phyloP scores from a whole-genome alignment of 2,113 vertebrate species.

The Arenaria interpres region DNA sequence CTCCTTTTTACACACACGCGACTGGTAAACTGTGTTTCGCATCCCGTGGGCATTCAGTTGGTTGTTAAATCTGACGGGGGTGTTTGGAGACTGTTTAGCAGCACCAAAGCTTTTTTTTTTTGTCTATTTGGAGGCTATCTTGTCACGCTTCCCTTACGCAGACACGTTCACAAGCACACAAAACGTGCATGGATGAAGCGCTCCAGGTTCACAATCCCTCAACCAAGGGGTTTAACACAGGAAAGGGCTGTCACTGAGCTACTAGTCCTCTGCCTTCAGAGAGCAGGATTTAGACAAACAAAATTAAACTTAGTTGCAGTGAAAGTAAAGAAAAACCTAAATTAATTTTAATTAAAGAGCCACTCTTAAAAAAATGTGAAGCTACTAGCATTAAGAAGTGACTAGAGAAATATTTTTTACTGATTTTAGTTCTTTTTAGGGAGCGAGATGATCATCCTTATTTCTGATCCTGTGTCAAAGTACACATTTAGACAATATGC shows the following conservation, averaged over 20 bases:
- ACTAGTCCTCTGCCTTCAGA: background rate
- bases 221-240: background rate
- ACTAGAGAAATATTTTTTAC: background rate
- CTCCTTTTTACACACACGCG: background rate
- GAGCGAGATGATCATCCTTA: background rate
- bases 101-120: background rate
- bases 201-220: background rate
- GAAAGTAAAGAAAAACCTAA: background rate
- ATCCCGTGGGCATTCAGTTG: background rate
- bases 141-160: background rate
- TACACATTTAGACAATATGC: background rate
- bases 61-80: background rate
- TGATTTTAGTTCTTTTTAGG: background rate
- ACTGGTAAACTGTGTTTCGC: background rate
- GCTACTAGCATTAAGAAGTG: background rate
- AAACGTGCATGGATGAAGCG: fast-evolving
- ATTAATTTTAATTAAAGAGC: background rate
- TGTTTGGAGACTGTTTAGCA: background rate
- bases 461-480: background rate
- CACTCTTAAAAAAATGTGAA: background rate
- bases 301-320: background rate
- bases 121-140: background rate
- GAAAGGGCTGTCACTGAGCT: background rate
- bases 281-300: background rate
- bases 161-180: background rate